Conservation (phyloP, 2,888 invertebrate genomes). For the Maniola hyperantus region DNA sequence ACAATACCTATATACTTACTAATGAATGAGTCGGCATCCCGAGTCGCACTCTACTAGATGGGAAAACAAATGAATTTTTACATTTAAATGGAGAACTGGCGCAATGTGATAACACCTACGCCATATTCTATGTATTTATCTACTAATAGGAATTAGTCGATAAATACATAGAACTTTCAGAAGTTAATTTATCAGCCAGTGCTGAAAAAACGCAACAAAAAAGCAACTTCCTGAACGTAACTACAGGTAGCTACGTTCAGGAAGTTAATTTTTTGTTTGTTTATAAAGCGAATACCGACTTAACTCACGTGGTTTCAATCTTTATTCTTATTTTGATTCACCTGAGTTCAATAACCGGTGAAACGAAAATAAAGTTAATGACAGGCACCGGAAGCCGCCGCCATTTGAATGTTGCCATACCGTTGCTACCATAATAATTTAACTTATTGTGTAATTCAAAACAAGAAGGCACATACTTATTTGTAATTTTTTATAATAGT, state of each 20-base stretch:
- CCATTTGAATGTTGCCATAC: conserved; percentile 32
- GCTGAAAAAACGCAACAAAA: too few relatives aligned
- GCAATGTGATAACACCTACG: not conserved
- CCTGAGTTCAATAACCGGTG: conserved; percentile 29
- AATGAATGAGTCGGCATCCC: conserved; percentile 27
- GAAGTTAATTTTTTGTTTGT: not conserved
- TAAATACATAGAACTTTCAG: too few relatives aligned
- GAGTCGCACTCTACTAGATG: not conserved
- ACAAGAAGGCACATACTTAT: too few relatives aligned
- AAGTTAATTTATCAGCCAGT: too few relatives aligned
- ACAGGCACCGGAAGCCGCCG: conserved; percentile 35
- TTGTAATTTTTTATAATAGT: too few relatives aligned
- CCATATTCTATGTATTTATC: too few relatives aligned
- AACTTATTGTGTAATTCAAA: not conserved
- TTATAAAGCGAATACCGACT: not conserved
- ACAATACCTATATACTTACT: conserved; percentile 23
- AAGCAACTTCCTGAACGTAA: too few relatives aligned
- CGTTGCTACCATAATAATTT: not conserved
- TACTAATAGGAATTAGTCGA: too few relatives aligned
- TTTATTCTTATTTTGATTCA: not conserved
- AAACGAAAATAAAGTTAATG: conserved; percentile 33
- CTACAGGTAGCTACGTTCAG: too few relatives aligned
- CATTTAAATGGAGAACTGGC: not conserved
- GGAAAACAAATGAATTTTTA: conserved; percentile 13
- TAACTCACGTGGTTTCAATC: not conserved